These are phyloP conservation scores for Ispidina picta DNA, from an alignment of 2,797 vertebrate genomes.

Conservation along the genomic window DNA sequence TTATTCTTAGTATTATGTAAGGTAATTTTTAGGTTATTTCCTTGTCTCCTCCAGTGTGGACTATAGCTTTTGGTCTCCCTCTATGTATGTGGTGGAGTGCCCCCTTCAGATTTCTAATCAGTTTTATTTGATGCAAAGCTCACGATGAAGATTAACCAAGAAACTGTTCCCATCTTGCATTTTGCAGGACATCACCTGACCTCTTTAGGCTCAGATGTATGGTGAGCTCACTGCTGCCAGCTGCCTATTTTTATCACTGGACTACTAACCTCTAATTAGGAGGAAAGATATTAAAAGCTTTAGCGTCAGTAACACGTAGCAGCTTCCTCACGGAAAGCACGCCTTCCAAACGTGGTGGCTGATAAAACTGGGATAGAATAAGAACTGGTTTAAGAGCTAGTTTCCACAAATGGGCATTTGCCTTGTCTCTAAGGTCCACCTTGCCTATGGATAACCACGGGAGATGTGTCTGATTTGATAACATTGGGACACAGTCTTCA, in stretches of 20 bases:
- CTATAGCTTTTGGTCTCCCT: not conserved
- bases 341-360: not conserved
- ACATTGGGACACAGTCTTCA: not conserved
- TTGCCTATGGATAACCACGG: not conserved
- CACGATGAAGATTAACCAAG: not conserved
- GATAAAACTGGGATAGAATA: not conserved
- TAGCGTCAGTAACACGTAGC: not conserved
- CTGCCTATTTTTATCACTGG: constrained; percentile 51
- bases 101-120: not conserved
- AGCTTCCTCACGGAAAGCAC: not conserved
- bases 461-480: not conserved
- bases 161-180: not conserved
- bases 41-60: not conserved
- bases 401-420: not conserved
- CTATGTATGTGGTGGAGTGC: not conserved
- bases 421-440: not conserved
- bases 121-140: not conserved
- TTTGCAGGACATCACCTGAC: not conserved
- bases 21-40: not conserved
- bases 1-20: not conserved
- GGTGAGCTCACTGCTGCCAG: not conserved
- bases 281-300: constrained; percentile 41
- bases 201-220: not conserved
- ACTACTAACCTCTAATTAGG: constrained; percentile 58
- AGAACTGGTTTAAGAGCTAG: not conserved